Conservation (phyloP, 2,888 invertebrate species). For the Zeuzera pyrina region DNA sequence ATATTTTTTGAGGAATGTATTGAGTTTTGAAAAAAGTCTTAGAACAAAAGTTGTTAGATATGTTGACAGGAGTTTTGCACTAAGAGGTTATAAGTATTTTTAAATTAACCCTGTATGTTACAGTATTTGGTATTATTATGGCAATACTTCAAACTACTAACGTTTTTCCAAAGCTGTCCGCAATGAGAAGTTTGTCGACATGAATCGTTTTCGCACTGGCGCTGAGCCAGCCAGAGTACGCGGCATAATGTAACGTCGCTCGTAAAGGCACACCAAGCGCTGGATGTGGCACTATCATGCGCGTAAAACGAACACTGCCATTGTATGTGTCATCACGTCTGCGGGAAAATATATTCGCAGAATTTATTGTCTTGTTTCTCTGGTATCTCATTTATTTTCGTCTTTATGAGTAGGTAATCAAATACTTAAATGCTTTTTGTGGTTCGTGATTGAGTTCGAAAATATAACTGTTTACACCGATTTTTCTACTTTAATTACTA, state of each 20-base stretch:
- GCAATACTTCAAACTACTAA: too few relatives aligned
- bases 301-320: constrained; percentile 81
- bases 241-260: constrained; percentile 85
- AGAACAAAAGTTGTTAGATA: too few relatives aligned
- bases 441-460: neutral
- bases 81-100: too few relatives aligned
- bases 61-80: too few relatives aligned
- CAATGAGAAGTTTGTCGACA: constrained; percentile 86
- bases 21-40: too few relatives aligned
- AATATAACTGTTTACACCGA: neutral
- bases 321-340: constrained; percentile 86
- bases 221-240: constrained; percentile 92
- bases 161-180: constrained; percentile 89
- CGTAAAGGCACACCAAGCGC: constrained; percentile 82
- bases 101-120: too few relatives aligned
- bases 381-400: too few relatives aligned
- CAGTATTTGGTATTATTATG: too few relatives aligned
- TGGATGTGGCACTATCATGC: constrained; percentile 92
- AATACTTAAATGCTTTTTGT: too few relatives aligned
- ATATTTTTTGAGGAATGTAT: too few relatives aligned
- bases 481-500: neutral
- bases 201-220: constrained; percentile 86
- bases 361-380: too few relatives aligned
- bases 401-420: too few relatives aligned
- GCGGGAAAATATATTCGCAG: constrained; percentile 7